These are phyloP conservation scores for Macrotus californicus DNA, from an alignment of 2,113 vertebrate genomes.

Conservation along the genomic window DNA sequence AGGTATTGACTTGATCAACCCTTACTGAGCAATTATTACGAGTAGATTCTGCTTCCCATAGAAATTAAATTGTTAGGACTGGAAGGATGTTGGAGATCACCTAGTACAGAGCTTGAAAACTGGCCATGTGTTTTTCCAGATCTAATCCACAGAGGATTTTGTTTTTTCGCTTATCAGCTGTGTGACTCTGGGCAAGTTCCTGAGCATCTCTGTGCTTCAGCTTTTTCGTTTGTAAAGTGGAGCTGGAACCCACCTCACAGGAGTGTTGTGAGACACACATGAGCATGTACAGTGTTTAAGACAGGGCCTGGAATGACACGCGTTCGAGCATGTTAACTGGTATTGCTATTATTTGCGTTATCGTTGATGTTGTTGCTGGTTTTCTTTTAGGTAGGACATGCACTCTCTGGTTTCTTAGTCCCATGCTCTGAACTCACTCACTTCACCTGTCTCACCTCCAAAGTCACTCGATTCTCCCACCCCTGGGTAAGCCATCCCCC, in stretches of 20 bases:
- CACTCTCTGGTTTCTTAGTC: neutral
- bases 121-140: neutral
- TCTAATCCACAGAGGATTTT: neutral
- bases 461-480: neutral
- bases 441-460: neutral
- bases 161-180: neutral
- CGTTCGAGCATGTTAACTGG: rapidly evolving
- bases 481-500: neutral
- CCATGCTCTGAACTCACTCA: neutral
- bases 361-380: neutral
- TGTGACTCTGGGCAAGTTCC: neutral
- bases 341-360: neutral
- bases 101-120: neutral
- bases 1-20: neutral
- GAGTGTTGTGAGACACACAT: neutral
- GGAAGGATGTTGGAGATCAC: neutral
- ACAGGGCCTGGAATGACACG: neutral
- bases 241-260: rapidly evolving
- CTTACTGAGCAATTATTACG: neutral
- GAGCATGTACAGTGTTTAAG: neutral
- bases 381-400: neutral
- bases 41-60: neutral
- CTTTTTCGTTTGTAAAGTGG: neutral
- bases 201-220: neutral
- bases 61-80: neutral